These are phyloP conservation scores for Zosterops hypoxanthus DNA, from an alignment of 2,113 vertebrate species.

Conservation along the genomic window DNA sequence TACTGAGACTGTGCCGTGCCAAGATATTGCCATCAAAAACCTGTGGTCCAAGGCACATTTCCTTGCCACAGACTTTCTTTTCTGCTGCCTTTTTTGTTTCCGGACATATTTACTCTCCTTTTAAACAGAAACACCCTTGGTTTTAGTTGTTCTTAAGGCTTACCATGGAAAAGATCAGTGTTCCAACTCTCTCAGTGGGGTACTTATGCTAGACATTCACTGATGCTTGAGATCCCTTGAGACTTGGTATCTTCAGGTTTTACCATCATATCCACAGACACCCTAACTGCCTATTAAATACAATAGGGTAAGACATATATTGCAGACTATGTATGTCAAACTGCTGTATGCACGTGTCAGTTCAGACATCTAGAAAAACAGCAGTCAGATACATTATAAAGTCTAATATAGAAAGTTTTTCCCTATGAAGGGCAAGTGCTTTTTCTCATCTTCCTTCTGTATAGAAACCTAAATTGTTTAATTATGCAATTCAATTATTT, in stretches of 20 bases:
- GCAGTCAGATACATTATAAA: not conserved
- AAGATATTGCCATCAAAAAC: not conserved
- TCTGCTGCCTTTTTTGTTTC: not conserved
- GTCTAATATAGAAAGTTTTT: not conserved
- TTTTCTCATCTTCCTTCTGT: not conserved
- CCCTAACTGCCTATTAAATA: not conserved
- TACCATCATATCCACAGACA: not conserved
- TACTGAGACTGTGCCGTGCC: not conserved
- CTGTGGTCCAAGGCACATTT: not conserved
- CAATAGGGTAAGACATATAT: not conserved
- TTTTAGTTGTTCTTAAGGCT: not conserved
- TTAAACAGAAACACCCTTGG: not conserved
- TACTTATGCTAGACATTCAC: not conserved
- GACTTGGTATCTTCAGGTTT: not conserved
- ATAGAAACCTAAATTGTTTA: not conserved
- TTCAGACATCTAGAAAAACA: not conserved
- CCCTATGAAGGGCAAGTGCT: not conserved
- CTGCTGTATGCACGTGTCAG: not conserved
- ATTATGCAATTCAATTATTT: not conserved
- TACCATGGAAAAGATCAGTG: not conserved
- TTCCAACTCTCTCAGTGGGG: not conserved
- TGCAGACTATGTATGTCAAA: not conserved
- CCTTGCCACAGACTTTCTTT: not conserved
- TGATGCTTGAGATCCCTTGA: not conserved
- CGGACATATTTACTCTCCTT: not conserved